phyloP scores from a whole-genome alignment of 2,888 invertebrate species.

The Xylocampa areola region DNA sequence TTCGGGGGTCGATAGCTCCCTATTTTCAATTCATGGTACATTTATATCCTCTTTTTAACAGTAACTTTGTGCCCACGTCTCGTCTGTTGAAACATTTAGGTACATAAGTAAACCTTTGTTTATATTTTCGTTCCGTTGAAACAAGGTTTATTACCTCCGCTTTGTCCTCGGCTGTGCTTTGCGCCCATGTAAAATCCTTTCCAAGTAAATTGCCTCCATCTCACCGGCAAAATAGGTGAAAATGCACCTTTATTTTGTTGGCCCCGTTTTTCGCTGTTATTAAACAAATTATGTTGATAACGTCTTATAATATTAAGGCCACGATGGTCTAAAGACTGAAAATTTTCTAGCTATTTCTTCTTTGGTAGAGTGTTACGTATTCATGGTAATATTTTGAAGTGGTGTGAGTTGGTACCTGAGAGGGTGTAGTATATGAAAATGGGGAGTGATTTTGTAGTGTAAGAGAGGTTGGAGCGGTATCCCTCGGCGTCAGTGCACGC shows the following conservation, averaged over 20 bases:
- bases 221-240: constrained; percentile 69
- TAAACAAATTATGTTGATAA: constrained; percentile 59
- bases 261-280: constrained; percentile 62
- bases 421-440: constrained; percentile 66
- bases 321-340: constrained; percentile 44
- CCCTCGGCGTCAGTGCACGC: constrained; percentile 73
- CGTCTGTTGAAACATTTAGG: constrained; percentile 52
- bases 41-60: constrained; percentile 18
- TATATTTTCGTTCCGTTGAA: constrained; percentile 74
- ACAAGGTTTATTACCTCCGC: constrained; percentile 79
- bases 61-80: constrained; percentile 35
- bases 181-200: constrained; percentile 75
- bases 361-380: constrained; percentile 32
- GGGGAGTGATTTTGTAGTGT: constrained; percentile 74
- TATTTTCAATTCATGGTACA: constrained; percentile 14
- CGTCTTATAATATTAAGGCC: constrained; percentile 48
- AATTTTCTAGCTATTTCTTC: constrained; percentile 38
- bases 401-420: constrained; percentile 56
- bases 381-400: constrained; percentile 57
- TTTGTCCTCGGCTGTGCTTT: constrained; percentile 73
- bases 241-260: constrained; percentile 69
- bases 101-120: constrained; percentile 66
- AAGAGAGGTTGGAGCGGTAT: constrained; percentile 68
- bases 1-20: constrained; percentile 5
- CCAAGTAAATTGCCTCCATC: constrained; percentile 75